Conservation (phyloP, 2,797 vertebrate genomes). For the Helicolenus hilgendorfi region DNA sequence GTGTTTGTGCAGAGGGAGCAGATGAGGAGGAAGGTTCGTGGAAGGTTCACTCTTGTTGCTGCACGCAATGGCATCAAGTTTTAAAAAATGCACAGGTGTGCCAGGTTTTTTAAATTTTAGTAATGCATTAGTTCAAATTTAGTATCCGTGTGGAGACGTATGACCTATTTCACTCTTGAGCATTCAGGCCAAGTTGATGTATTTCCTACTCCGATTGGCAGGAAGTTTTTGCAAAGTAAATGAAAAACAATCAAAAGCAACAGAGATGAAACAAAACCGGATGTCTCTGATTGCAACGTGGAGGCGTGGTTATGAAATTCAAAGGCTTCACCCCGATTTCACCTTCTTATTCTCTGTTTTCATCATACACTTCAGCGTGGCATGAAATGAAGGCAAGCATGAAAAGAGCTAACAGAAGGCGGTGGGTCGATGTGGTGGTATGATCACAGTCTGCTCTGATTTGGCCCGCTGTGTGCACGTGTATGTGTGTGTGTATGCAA, state of each 20-base stretch:
- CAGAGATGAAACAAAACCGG: constrained; percentile 29
- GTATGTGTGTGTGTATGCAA: constrained; percentile 5
- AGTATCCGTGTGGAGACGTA: neutral
- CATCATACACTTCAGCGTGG: constrained; percentile 60
- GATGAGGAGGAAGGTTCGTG: neutral
- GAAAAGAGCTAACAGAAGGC: constrained; percentile 80
- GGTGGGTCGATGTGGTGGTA: constrained; percentile 67
- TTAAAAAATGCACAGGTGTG: neutral
- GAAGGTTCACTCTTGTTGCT: constrained; percentile 5
- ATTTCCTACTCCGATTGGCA: neutral
- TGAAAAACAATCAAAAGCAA: constrained; percentile 17
- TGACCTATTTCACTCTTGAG: constrained; percentile 31
- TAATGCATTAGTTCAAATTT: neutral
- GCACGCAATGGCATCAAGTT: neutral
- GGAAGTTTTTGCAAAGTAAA: constrained; percentile 11
- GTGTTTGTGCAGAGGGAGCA: constrained; percentile 22
- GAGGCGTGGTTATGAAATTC: constrained; percentile 32
- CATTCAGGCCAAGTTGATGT: neutral
- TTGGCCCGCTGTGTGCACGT: constrained; percentile 62
- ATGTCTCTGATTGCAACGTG: constrained; percentile 17
- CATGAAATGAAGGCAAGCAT: constrained; percentile 60
- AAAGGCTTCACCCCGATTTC: constrained; percentile 54
- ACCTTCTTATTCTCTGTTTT: constrained; percentile 66
- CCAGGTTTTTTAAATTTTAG: neutral
- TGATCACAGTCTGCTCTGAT: constrained; percentile 75